Evolutionary conservation across 2,888 invertebrate genomes (phyloP), one percentile per base, ranked within the genome.

Genomic region (Entomobrya multifasciata): DNA sequence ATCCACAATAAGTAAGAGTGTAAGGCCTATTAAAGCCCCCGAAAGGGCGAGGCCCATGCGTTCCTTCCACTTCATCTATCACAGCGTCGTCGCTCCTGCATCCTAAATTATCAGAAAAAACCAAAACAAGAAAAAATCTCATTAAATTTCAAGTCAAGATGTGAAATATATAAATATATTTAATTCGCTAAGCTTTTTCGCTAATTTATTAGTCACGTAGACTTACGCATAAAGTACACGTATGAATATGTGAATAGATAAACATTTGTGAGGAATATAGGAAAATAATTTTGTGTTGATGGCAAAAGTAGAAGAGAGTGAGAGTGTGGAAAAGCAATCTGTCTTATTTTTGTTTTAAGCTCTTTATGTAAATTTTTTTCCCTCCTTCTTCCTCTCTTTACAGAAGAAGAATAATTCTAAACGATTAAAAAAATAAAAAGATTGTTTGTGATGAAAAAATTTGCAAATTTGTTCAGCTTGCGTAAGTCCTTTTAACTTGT

Each of bases 11-110:
- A 91, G 88, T 83, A 91, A 88, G 52, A 91, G 89, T 47, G 90
- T 90, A 84, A 91, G 91, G 87, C 91, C 89, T 87, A 91, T 91
- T 5, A 91, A 87, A 49, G 91, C 91, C 87, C 90, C 90, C 52
- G 89, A 88, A 13, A 90, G 89, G 89, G 89, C 89, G n/a, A 90
- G 84, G 83, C 88, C 88, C 87, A 90, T 89, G 49, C 90, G 90
- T 88, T 91, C 90, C 82, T 90, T 91, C 90, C 89, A 90, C 91
- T 91, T 91, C 91, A 91, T 91, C 86, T 86, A 86, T 86, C 86
- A 86, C 86, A 86, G 86, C 81, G 86, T 81, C 86, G 80, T 81
- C 77, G 76, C 86, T 88, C 88, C 89, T 88, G 89, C 89, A 89
- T 89, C 89, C 89, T 89, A 76, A 22, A 78, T n/a, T 17, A 62